A percentile compares a stretch with the other conserved stretches of the same genome.
phyloP scores from a whole-genome alignment of 2,113 vertebrate species.

The Erythrocercus mccallii region DNA sequence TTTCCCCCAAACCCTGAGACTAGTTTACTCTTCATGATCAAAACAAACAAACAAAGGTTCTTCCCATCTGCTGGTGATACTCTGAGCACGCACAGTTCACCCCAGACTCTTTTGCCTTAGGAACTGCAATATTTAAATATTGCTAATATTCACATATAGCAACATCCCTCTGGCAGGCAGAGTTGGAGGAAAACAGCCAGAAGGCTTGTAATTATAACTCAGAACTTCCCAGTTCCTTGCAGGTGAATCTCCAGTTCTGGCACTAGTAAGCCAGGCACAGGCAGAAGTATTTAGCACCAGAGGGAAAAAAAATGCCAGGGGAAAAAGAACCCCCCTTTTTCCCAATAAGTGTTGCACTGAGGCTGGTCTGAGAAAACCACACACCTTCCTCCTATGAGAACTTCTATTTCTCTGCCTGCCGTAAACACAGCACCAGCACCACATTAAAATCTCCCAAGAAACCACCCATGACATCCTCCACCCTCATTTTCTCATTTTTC shows the following conservation, averaged over 20 bases:
- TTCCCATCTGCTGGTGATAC: not conserved
- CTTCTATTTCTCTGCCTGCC: not conserved
- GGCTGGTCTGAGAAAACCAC: not conserved
- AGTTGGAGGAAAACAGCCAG: not conserved
- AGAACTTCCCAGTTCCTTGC: not conserved
- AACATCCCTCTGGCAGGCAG: not conserved
- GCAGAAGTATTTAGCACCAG: not conserved
- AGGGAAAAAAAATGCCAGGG: not conserved
- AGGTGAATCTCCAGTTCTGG: not conserved
- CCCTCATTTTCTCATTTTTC: not conserved
- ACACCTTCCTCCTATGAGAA: not conserved
- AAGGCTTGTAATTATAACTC: not conserved
- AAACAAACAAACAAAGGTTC: constrained; percentile 23
- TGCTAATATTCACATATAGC: not conserved
- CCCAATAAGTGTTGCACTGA: not conserved
- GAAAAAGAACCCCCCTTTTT: not conserved
- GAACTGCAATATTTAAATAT: constrained; percentile 19
- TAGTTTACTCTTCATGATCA: not conserved
- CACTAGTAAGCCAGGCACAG: not conserved
- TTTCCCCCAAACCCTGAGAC: not conserved
- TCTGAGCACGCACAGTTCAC: not conserved
- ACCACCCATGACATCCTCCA: not conserved
- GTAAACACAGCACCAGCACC: not conserved
- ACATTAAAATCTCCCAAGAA: not conserved
- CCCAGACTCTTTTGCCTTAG: not conserved